phyloP scores from a whole-genome alignment of 2,113 vertebrate species.

The human (Homo sapiens) region DNA sequence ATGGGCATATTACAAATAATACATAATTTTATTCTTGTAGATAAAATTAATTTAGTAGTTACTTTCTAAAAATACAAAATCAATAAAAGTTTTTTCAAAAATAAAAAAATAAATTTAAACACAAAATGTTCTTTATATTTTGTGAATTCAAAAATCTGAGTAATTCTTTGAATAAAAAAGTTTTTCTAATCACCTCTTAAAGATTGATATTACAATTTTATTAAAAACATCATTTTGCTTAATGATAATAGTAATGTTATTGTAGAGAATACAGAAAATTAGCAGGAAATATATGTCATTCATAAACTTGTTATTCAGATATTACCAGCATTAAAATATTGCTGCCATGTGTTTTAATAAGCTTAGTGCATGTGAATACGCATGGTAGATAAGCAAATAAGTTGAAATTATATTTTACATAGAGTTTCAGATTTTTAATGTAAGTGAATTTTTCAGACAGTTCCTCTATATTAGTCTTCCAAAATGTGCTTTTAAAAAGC shows the following conservation, averaged over 20 bases:
- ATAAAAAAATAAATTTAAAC: neutral
- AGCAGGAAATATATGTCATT: neutral
- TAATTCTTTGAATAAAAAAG: neutral
- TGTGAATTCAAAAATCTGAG: neutral
- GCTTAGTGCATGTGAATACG: neutral
- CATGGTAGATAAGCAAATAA: neutral
- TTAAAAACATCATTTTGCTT: neutral
- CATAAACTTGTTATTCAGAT: neutral
- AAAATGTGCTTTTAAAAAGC: neutral
- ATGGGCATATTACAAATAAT: neutral
- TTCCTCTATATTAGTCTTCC: neutral
- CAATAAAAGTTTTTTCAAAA: neutral
- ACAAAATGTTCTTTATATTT: neutral
- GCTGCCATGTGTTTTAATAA: neutral
- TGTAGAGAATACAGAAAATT: neutral
- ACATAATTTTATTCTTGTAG: neutral
- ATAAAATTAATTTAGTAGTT: neutral
- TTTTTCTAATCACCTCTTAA: neutral
- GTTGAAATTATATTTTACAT: neutral
- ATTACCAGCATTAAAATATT: neutral
- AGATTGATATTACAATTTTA: neutral
- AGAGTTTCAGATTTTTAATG: neutral
- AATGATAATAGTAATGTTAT: neutral
- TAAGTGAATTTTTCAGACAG: neutral
- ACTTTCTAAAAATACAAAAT: neutral